Evolutionary conservation across 2,113 vertebrate genomes (phyloP), one percentile per base, ranked within the genome.

Genomic region (Ictidomys tridecemlineatus): DNA sequence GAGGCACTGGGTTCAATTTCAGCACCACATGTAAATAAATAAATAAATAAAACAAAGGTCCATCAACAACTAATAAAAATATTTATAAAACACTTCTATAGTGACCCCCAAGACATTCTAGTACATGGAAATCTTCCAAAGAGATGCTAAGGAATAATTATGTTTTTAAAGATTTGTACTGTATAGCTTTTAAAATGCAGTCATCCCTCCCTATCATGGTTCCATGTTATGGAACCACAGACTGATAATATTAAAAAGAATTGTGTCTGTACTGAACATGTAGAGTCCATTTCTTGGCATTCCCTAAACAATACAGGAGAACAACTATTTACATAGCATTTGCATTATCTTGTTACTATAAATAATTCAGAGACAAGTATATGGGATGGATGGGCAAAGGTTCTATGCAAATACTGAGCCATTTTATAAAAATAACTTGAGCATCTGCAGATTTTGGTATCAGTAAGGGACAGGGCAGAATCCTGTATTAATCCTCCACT

Each of bases 161-260:
- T 77, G 34, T 77, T 76, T 85, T 92, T 63, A 84, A 89, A 17
- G 28, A 32, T 73, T 92, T 34, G 89, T 85, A 70, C 45, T 58
- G 18, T 39, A n/a, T 7, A 69, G 48, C 48, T 80, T 37, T 51
- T 80, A 32, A 79, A 74, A 85, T 73, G 56, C 20, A n/a, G 20
- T 48, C 63, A 26, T 20, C 8, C 5, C 22, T 56, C 34, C 22
- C 17, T 14, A 1, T 53, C 12, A 37, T 34, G 28, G 7, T 37
- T 72, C 45, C 6, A 12, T 13, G 28, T n/a, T 37, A 1, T 53
- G 17, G 20, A 53, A 70, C 32, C 67, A 86, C 53, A 34, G 14
- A 72, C n/a, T 86, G 32, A 53, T 37, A 51, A 72, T 86, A 12
- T 85, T 67, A 30, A 67, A 69, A 85, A 51, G 70, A 51, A 85